These are phyloP conservation scores for Agapornis canus DNA, from an alignment of 2,797 vertebrate species.

Conservation along the genomic window DNA sequence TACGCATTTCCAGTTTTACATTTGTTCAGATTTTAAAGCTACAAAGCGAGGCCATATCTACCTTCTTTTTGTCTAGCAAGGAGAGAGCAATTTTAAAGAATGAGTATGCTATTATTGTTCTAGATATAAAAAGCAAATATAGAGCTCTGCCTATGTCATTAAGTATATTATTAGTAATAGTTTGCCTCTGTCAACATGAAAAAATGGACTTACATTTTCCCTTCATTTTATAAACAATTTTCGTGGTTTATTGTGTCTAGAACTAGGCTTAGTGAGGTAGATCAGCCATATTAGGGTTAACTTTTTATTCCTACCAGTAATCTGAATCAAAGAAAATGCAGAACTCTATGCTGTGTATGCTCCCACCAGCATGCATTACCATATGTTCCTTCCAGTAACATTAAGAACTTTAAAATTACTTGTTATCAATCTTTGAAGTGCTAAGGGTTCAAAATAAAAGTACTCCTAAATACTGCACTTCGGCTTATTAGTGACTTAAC, in stretches of 20 bases:
- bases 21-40: neutral
- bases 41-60: neutral
- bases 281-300: neutral
- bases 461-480: neutral
- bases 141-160: neutral
- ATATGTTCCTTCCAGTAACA: neutral
- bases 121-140: neutral
- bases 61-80: neutral
- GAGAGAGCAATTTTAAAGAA: neutral
- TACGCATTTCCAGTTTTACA: neutral
- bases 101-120: neutral
- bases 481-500: neutral
- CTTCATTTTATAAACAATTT: neutral
- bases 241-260: neutral
- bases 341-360: neutral
- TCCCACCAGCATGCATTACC: neutral
- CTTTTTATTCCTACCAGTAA: neutral
- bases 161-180: neutral
- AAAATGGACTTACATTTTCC: neutral
- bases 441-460: neutral
- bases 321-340: neutral
- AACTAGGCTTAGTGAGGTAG: neutral
- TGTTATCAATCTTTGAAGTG: neutral
- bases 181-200: neutral
- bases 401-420: neutral